These are phyloP conservation scores for Oncorhynchus clarkii DNA, from an alignment of 2,113 vertebrate genomes.

Conservation along the genomic window DNA sequence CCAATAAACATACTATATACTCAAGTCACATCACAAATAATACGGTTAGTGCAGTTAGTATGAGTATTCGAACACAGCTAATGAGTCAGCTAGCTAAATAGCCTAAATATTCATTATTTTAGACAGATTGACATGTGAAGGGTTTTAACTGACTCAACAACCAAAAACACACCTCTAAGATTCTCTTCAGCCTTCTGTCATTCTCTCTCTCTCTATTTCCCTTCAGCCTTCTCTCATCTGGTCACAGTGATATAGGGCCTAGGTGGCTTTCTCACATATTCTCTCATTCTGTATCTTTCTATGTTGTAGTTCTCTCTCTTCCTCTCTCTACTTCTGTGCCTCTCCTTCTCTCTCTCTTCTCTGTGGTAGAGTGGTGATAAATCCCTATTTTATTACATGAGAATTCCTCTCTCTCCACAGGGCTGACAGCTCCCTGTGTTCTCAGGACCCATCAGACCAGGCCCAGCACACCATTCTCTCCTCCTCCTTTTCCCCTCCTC, in stretches of 20 bases:
- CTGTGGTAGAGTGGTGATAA: constrained; percentile 97
- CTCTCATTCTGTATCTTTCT: constrained; percentile 30
- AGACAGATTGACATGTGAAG: no score
- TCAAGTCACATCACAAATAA: no score
- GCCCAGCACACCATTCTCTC: constrained; percentile 45
- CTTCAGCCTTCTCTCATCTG: neutral
- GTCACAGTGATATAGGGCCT: neutral
- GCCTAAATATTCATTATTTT: no score
- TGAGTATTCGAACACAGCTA: no score
- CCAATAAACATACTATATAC: no score
- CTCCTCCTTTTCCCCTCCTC: constrained; percentile 79
- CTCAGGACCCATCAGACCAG: constrained; percentile 86
- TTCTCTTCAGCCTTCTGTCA: neutral
- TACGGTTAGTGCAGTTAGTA: no score
- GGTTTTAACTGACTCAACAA: no score
- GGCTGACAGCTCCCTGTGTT: constrained; percentile 97
- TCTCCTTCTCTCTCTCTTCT: constrained; percentile 63
- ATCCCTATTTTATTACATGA: constrained; percentile 98
- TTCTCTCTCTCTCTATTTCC: constrained; percentile 26
- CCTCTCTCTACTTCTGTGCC: neutral
- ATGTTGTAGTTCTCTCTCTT: constrained; percentile 28
- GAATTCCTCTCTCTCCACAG: constrained; percentile 98
- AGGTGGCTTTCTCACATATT: constrained; percentile 29
- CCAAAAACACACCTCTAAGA: no score
- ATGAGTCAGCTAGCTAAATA: no score